phyloP scores from a whole-genome alignment of 2,888 invertebrate species.

The Chalcis sispes region DNA sequence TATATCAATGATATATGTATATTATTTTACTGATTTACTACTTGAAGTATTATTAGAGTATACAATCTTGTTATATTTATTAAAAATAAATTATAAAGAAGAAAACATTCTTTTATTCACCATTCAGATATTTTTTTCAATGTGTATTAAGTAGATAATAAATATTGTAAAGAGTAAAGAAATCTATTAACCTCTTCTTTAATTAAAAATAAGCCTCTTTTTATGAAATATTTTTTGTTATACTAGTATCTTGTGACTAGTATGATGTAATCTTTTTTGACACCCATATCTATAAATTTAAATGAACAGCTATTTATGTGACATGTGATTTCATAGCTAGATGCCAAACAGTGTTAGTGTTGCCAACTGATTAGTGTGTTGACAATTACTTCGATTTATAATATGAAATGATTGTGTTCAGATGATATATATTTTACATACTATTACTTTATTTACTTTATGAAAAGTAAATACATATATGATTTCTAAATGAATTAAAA shows the following conservation, averaged over 20 bases:
- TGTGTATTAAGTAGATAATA: too few species aligned
- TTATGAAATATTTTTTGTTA: slow-evolving; percentile 6
- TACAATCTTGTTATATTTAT: slow-evolving; percentile 14
- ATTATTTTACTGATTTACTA: too few species aligned
- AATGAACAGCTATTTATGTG: slow-evolving; percentile 52
- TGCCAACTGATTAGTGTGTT: slow-evolving; percentile 54
- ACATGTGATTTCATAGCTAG: slow-evolving; percentile 50
- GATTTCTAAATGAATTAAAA: slow-evolving; percentile 38
- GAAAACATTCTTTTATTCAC: background rate
- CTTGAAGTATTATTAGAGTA: too few species aligned
- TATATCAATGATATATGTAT: background rate
- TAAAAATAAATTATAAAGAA: slow-evolving; percentile 7
- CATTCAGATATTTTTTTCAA: background rate
- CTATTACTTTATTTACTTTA: slow-evolving; percentile 28
- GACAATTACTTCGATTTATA: slow-evolving; percentile 49
- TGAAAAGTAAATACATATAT: slow-evolving; percentile 22
- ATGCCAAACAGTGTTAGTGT: slow-evolving; percentile 38
- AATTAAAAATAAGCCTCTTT: background rate
- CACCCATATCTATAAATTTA: slow-evolving; percentile 31
- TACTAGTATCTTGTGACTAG: slow-evolving; percentile 48
- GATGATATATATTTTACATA: slow-evolving; percentile 30
- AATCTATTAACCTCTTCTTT: too few species aligned
- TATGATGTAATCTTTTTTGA: slow-evolving; percentile 56
- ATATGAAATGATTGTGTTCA: slow-evolving; percentile 26
- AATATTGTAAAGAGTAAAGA: too few species aligned